phyloP scores from a whole-genome alignment of 2,113 vertebrate species.

The Mastomys natalensis region DNA sequence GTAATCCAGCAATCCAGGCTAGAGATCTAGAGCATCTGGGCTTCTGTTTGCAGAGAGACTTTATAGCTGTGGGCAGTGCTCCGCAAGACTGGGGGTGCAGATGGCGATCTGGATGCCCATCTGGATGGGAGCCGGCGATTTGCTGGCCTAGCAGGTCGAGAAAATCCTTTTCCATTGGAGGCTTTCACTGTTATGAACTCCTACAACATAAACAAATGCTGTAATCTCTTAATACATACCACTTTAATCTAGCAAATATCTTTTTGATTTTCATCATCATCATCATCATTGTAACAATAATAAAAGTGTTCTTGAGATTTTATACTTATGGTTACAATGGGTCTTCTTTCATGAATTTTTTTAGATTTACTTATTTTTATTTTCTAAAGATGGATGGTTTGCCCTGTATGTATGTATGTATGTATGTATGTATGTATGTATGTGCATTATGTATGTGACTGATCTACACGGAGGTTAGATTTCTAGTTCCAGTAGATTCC shows the following conservation, averaged over 20 bases:
- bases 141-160: constrained; percentile 93
- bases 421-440: background rate
- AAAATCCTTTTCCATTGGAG: constrained; percentile 91
- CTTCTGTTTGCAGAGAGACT: constrained; percentile 88
- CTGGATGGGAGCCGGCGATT: constrained; percentile 95
- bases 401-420: background rate
- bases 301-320: background rate
- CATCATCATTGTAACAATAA: background rate
- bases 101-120: constrained; percentile 93
- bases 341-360: background rate
- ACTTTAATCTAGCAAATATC: constrained; percentile 3
- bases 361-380: background rate
- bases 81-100: constrained; percentile 86
- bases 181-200: constrained; percentile 80
- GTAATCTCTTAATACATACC: constrained; percentile 57
- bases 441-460: background rate
- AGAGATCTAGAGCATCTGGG: constrained; percentile 88
- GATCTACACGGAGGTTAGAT: background rate
- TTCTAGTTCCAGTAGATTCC: background rate
- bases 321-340: background rate
- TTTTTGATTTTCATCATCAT: background rate
- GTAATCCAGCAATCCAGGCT: constrained; percentile 58
- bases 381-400: background rate
- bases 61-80: constrained; percentile 84
- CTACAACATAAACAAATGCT: constrained; percentile 85